These are phyloP conservation scores for Tangachromis dhanisi DNA, from an alignment of 2,113 vertebrate genomes.

Conservation along the genomic window DNA sequence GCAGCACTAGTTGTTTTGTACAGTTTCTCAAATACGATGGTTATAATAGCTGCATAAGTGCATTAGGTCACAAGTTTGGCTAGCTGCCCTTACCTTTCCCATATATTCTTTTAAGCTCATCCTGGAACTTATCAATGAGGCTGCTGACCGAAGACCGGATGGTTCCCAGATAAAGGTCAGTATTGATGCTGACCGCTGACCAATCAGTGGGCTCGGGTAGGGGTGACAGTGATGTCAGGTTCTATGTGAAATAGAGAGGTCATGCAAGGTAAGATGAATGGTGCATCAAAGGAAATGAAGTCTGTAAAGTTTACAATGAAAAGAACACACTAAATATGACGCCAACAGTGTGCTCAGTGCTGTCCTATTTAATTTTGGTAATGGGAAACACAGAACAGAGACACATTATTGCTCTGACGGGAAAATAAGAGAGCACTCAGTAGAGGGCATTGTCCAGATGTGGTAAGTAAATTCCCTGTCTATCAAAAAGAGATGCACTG, in stretches of 20 bases:
- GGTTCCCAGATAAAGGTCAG: slow-evolving; percentile 67
- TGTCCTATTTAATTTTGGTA: neutral
- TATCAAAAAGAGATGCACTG: neutral
- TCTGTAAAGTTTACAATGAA: neutral
- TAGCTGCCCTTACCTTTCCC: slow-evolving; percentile 58
- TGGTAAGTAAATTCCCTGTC: neutral
- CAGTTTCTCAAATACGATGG: neutral
- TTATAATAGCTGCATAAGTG: neutral
- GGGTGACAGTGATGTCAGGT: slow-evolving; percentile 23
- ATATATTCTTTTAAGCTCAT: slow-evolving; percentile 66
- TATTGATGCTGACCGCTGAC: slow-evolving; percentile 67
- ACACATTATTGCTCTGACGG: neutral
- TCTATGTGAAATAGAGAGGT: slow-evolving; percentile 19
- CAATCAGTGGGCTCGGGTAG: slow-evolving; percentile 62
- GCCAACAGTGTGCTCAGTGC: neutral
- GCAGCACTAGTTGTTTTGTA: neutral
- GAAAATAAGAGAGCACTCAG: neutral
- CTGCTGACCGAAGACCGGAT: slow-evolving; percentile 63
- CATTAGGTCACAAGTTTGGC: neutral
- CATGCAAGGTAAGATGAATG: neutral
- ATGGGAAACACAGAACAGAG: neutral
- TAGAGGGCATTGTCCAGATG: neutral
- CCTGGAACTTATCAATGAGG: slow-evolving; percentile 65
- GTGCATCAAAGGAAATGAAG: neutral
- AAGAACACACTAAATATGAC: neutral